phyloP scores from a whole-genome alignment of 1,140 invertebrate species.

The Magallana angulata region DNA sequence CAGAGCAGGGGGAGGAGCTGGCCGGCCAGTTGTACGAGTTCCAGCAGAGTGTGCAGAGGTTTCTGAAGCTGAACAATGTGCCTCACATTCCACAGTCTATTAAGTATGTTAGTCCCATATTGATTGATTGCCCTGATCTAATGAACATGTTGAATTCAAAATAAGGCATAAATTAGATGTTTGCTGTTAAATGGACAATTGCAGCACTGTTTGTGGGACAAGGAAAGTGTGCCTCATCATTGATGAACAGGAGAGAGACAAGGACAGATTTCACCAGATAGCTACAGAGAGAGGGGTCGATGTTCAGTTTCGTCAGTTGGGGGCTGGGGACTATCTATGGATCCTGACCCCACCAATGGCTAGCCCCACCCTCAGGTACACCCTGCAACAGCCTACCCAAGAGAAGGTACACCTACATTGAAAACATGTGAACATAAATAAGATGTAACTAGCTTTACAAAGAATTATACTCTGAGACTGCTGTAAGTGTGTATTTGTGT shows the following conservation, averaged over 20 bases:
- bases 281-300: slow-evolving; percentile 53
- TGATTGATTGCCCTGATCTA: too few relatives aligned
- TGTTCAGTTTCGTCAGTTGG: slow-evolving; percentile 56
- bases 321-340: slow-evolving; percentile 64
- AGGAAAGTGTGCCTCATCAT: slow-evolving; percentile 60
- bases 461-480: too few relatives aligned
- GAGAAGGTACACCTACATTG: slow-evolving; percentile 49
- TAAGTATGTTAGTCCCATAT: not conserved
- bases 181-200: too few relatives aligned
- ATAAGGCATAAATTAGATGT: too few relatives aligned
- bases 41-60: slow-evolving; percentile 53
- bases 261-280: slow-evolving; percentile 51
- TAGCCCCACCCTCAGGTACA: slow-evolving; percentile 39
- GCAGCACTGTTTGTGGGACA: slow-evolving; percentile 42
- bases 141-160: too few relatives aligned
- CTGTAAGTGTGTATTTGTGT: too few relatives aligned
- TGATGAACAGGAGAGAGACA: slow-evolving; percentile 63
- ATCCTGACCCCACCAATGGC: slow-evolving; percentile 56
- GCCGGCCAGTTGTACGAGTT: slow-evolving; percentile 53
- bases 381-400: slow-evolving; percentile 32
- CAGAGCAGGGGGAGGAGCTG: slow-evolving; percentile 55
- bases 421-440: not conserved
- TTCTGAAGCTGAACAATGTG: slow-evolving; percentile 44
- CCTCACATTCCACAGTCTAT: slow-evolving; percentile 51
- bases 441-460: not conserved